Evolutionary conservation across 2,113 vertebrate species (phyloP).

Genomic region (Myiozetetes cayanensis): DNA sequence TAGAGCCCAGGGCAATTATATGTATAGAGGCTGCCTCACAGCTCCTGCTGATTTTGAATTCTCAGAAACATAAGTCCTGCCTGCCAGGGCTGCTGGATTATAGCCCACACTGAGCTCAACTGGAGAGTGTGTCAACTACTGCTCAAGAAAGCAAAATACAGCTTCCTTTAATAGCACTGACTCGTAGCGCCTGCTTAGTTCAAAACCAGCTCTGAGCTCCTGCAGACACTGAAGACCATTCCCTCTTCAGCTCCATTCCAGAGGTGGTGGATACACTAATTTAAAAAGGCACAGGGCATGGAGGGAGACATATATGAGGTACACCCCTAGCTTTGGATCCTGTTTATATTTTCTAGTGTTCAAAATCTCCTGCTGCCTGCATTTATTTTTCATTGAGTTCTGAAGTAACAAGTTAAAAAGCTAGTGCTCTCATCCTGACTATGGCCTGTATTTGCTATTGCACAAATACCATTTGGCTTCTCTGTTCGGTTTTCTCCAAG

Average conservation of each 20-base stretch:
- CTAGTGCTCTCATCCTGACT: background rate
- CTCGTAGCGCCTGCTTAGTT: background rate
- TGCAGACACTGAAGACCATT: background rate
- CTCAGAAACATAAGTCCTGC: background rate
- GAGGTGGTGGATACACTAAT: background rate
- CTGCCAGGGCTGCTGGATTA: background rate
- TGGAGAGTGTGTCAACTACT: background rate
- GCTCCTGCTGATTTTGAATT: background rate
- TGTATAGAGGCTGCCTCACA: background rate
- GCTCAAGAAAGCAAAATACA: conserved; percentile 12
- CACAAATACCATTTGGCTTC: background rate
- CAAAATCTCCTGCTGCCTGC: background rate
- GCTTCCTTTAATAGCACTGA: background rate
- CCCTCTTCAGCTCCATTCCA: background rate
- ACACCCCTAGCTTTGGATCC: background rate
- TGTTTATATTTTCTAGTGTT: background rate
- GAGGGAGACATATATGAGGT: background rate
- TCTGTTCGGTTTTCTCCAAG: background rate
- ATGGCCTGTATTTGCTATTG: background rate
- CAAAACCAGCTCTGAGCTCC: background rate
- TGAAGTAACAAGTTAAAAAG: background rate
- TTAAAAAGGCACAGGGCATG: background rate
- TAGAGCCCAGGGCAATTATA: background rate
- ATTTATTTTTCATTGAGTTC: background rate
- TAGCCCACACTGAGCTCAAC: conserved; percentile 1